phyloP scores from a whole-genome alignment of 1,140 invertebrate genomes.

The Penaeus japonicus region DNA sequence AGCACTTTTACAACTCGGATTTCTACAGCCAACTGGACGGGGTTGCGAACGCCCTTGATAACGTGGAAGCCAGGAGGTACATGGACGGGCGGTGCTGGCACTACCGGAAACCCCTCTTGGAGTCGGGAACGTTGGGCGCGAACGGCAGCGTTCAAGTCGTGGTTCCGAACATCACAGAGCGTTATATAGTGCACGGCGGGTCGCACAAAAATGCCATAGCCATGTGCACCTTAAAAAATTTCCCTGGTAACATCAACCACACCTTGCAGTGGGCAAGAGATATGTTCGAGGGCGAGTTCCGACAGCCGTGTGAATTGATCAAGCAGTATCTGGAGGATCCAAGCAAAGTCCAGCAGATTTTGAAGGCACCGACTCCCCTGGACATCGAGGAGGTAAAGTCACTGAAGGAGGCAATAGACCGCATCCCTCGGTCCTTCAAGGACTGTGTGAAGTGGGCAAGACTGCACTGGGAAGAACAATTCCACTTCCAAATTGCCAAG shows the following conservation, averaged over 20 bases:
- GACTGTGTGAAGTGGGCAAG: constrained; percentile 94
- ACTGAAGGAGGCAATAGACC: constrained; percentile 86
- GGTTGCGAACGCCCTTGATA: constrained; percentile 96
- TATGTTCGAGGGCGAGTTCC: constrained; percentile 94
- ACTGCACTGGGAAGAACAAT: constrained; percentile 89
- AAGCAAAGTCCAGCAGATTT: constrained; percentile 82
- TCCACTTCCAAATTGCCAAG: constrained; percentile 93
- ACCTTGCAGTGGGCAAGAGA: constrained; percentile 98
- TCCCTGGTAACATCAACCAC: constrained; percentile 98
- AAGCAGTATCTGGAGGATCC: constrained; percentile 77
- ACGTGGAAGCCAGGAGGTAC: constrained; percentile 86
- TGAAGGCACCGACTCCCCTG: constrained; percentile 81
- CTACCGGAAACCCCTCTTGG: constrained; percentile 92
- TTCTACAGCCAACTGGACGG: constrained; percentile 94
- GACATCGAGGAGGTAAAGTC: constrained; percentile 88
- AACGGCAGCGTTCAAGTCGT: constrained; percentile 98
- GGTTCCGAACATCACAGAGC: constrained; percentile 89
- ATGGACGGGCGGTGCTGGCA: constrained; percentile 82
- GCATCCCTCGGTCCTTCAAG: constrained; percentile 81
- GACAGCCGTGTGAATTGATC: constrained; percentile 87
- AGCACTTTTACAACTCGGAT: constrained; percentile 89
- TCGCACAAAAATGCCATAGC: constrained; percentile 98
- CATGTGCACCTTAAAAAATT: constrained; percentile 98
- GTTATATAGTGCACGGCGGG: constrained; percentile 96
- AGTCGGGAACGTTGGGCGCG: constrained; percentile 96